Evolutionary conservation across 2,888 invertebrate species (phyloP).

Genomic region (Drosophila formosana): DNA sequence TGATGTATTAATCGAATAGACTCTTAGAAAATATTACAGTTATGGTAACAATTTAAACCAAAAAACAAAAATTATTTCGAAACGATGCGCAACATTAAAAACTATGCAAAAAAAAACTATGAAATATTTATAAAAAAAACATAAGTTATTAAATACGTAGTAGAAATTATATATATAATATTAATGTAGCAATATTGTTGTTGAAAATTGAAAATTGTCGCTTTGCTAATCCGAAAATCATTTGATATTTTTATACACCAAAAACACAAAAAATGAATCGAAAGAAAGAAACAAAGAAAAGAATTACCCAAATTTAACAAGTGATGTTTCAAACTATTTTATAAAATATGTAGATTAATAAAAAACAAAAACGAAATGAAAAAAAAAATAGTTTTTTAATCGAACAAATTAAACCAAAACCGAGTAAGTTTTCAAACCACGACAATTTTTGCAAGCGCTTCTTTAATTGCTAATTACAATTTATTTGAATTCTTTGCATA

Average conservation of each 20-base stretch:
- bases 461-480: not conserved
- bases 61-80: slow-evolving; percentile 12
- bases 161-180: slow-evolving; percentile 40
- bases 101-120: slow-evolving; percentile 28
- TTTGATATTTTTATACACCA: slow-evolving; percentile 78
- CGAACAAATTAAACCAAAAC: not conserved
- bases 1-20: slow-evolving; percentile 72
- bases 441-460: slow-evolving; percentile 38
- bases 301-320: slow-evolving; percentile 38
- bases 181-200: slow-evolving; percentile 58
- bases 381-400: slow-evolving; percentile 25
- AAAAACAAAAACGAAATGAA: slow-evolving; percentile 39
- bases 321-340: slow-evolving; percentile 57
- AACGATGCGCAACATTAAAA: slow-evolving; percentile 42
- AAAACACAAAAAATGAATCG: slow-evolving; percentile 7
- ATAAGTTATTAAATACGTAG: slow-evolving; percentile 35
- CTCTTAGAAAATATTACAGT: slow-evolving; percentile 66
- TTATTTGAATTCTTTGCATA: not conserved
- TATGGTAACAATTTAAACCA: slow-evolving; percentile 15
- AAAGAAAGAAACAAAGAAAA: not conserved
- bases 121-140: slow-evolving; percentile 16
- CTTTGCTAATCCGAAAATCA: slow-evolving; percentile 61
- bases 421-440: slow-evolving; percentile 39
- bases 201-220: slow-evolving; percentile 59
- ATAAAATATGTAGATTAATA: slow-evolving; percentile 63